A percentile compares a stretch with the other conserved stretches of the same genome.
phyloP scores from a whole-genome alignment of 2,113 vertebrate genomes.

The Seriola quinqueradiata region DNA sequence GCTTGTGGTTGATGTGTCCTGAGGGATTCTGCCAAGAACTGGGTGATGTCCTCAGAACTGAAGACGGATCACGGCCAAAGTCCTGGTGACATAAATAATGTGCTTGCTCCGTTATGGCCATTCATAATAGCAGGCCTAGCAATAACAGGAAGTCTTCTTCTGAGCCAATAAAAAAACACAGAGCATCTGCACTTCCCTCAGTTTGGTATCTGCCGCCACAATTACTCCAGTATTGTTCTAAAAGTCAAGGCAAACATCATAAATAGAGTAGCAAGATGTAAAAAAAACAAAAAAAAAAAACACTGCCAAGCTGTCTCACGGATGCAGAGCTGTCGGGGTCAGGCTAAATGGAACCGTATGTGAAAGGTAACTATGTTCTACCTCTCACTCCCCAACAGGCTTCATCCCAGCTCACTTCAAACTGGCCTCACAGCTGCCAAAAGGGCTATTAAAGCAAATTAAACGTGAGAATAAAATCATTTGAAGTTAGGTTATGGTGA shows the following conservation, averaged over 20 bases:
- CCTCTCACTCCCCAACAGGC: conserved; percentile 37
- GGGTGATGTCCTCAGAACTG: conserved; percentile 49
- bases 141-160: conserved; percentile 80
- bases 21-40: conserved; percentile 53
- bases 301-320: conserved; percentile 26
- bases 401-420: conserved; percentile 53
- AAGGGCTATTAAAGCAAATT: conserved; percentile 46
- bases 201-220: conserved; percentile 61
- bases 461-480: conserved; percentile 50
- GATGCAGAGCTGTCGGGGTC: conserved; percentile 60
- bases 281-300: conserved; percentile 5
- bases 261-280: conserved; percentile 59
- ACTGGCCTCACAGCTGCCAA: conserved; percentile 49
- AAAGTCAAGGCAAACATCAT: conserved; percentile 68
- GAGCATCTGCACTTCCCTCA: conserved; percentile 61
- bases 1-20: conserved; percentile 55
- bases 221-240: conserved; percentile 58
- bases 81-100: conserved; percentile 76
- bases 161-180: conserved; percentile 60
- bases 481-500: conserved; percentile 18
- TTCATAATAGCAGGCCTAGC: conserved; percentile 61
- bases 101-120: conserved; percentile 38
- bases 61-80: conserved; percentile 43
- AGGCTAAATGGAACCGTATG: conserved; percentile 70
- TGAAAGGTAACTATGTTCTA: conserved; percentile 55